phyloP scores from a whole-genome alignment of 2,113 vertebrate genomes.

The Eudyptes chrysolophus region DNA sequence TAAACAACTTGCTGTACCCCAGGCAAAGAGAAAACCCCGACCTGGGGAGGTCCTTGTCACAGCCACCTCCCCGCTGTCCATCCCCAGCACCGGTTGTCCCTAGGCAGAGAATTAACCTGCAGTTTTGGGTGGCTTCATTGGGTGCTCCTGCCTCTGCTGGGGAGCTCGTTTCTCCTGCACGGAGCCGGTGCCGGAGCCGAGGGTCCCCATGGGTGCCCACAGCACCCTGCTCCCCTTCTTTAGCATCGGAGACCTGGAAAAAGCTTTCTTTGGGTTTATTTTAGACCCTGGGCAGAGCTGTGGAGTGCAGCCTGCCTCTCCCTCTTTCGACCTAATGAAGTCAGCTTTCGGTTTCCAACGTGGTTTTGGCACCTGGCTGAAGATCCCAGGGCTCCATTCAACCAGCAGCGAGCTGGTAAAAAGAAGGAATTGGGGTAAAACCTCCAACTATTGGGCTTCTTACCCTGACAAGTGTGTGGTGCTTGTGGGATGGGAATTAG shows the following conservation, averaged over 20 bases:
- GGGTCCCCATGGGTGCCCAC: neutral
- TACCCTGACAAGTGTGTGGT: neutral
- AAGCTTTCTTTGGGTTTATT: neutral
- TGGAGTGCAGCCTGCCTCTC: neutral
- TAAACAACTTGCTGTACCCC: neutral
- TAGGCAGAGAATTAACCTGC: neutral
- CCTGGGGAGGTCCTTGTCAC: neutral
- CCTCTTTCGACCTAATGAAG: neutral
- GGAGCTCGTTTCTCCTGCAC: neutral
- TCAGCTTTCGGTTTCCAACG: neutral
- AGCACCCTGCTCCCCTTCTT: neutral
- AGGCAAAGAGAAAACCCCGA: neutral
- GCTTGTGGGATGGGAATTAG: neutral
- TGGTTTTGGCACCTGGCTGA: neutral
- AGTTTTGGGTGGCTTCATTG: neutral
- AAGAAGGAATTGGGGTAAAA: neutral
- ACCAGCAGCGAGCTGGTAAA: neutral
- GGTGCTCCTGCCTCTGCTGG: neutral
- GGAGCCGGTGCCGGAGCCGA: neutral
- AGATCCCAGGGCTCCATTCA: neutral
- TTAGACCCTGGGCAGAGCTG: neutral
- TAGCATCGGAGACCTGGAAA: neutral
- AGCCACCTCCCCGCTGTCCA: accelerated
- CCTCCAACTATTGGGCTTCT: neutral
- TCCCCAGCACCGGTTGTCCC: neutral